Evolutionary conservation across 2,113 vertebrate genomes (phyloP).

Genomic region (Neotoma lepida): DNA sequence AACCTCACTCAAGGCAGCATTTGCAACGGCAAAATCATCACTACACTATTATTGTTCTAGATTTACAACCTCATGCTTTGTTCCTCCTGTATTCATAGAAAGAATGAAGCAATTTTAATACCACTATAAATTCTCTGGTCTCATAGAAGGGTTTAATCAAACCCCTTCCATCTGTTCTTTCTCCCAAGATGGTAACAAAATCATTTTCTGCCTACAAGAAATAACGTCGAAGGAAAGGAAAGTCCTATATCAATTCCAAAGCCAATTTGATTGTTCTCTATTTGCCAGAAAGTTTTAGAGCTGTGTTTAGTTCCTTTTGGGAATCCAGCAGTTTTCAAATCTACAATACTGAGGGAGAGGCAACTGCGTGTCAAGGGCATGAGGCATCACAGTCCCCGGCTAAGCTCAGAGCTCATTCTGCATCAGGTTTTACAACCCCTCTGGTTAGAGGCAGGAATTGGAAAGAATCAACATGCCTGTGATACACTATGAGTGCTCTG

Average conservation of each 20-base stretch:
- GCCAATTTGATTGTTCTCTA: constrained; percentile 15
- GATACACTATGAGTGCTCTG: not conserved
- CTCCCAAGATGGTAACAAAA: constrained; percentile 57
- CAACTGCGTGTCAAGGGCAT: rapidly evolving
- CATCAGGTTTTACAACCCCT: not conserved
- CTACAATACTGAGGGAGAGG: not conserved
- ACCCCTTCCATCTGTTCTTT: constrained; percentile 57
- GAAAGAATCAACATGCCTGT: not conserved
- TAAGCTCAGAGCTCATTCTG: not conserved
- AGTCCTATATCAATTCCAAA: constrained; percentile 28
- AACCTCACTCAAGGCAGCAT: not conserved
- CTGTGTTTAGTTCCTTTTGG: not conserved
- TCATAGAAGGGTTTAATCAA: constrained; percentile 21
- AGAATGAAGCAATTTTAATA: constrained; percentile 18
- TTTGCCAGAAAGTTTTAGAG: not conserved
- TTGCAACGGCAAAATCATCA: rapidly evolving
- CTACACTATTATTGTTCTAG: not conserved
- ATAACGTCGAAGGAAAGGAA: constrained; percentile 22
- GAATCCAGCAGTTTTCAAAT: not conserved
- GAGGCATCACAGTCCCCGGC: rapidly evolving
- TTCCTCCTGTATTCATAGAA: not conserved
- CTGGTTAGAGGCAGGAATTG: rapidly evolving
- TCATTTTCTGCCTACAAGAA: constrained; percentile 65
- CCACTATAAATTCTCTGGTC: constrained; percentile 16
- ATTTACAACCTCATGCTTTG: not conserved